phyloP scores from a whole-genome alignment of 2,888 invertebrate genomes.

The Eumacrocentrus americanus region DNA sequence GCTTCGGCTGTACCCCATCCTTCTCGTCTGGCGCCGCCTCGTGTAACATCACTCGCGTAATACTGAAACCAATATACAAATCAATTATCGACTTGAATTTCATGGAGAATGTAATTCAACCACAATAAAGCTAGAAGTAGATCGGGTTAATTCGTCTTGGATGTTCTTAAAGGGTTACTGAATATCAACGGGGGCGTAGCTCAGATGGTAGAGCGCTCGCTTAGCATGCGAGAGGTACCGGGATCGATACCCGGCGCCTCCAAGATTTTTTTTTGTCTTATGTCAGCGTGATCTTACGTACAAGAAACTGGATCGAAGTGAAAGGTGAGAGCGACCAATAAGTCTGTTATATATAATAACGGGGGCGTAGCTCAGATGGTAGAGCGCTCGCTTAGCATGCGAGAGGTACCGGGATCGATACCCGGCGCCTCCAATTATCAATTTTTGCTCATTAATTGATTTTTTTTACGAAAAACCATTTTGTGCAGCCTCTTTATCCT shows the following conservation, averaged over 20 bases:
- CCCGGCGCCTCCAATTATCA: constrained; percentile 39
- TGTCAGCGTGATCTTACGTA: constrained; percentile 2
- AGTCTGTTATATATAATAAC: constrained; percentile 8
- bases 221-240: constrained; percentile 59
- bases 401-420: constrained; percentile 52
- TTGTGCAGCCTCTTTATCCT: no score
- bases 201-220: constrained; percentile 60
- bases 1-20: constrained; percentile 99
- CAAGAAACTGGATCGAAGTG: neutral
- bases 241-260: constrained; percentile 42
- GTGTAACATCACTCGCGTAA: constrained; percentile 66
- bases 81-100: neutral
- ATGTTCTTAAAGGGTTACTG: neutral
- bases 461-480: no score
- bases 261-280: constrained; percentile 11
- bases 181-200: constrained; percentile 23
- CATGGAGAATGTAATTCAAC: no score
- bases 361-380: constrained; percentile 60
- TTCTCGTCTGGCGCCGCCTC: constrained; percentile 78
- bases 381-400: constrained; percentile 61
- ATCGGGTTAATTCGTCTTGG: neutral
- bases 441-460: constrained; percentile 30
- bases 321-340: neutral
- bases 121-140: no score
- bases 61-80: constrained; percentile 54